A percentile compares a stretch with the other conserved stretches of the same genome.
These are phyloP conservation scores for Pedicia rivosa DNA, from an alignment of 2,888 invertebrate genomes.

Conservation along the genomic window DNA sequence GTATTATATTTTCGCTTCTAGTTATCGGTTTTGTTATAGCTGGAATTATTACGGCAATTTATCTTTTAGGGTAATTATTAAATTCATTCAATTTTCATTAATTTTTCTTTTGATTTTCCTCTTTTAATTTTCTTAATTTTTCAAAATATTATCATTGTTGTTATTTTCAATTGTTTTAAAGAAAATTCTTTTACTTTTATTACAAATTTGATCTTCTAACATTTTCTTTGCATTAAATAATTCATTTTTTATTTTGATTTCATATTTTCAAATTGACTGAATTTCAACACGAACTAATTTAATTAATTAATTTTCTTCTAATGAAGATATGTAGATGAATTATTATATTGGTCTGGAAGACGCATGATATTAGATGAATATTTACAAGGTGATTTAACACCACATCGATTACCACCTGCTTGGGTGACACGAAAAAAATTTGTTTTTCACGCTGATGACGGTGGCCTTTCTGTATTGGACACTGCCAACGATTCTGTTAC, in stretches of 20 bases:
- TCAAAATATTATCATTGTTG: not conserved
- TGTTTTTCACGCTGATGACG: conserved; percentile 76
- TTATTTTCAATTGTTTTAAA: no score
- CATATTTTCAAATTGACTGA: conserved; percentile 20
- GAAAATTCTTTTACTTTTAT: no score
- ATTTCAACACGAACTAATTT: not conserved
- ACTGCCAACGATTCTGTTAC: conserved; percentile 63
- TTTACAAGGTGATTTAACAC: conserved; percentile 58
- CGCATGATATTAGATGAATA: conserved; percentile 76
- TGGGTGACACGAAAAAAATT: conserved; percentile 73
- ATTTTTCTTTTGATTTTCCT: not conserved
- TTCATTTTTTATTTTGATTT: no score
- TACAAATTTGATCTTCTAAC: no score
- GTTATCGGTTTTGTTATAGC: conserved; percentile 77
- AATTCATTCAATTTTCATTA: not conserved
- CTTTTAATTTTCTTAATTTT: not conserved
- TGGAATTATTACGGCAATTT: conserved; percentile 77
- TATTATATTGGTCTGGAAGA: conserved; percentile 75
- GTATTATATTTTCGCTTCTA: conserved; percentile 71
- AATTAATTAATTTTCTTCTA: conserved; percentile 9
- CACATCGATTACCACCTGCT: conserved; percentile 56
- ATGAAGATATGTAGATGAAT: conserved; percentile 67
- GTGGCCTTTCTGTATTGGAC: conserved; percentile 62
- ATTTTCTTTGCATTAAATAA: no score
- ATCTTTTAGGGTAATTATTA: conserved; percentile 56